These are phyloP conservation scores for Drosophila gaucha DNA, from an alignment of 2,888 invertebrate genomes.

Conservation along the genomic window DNA sequence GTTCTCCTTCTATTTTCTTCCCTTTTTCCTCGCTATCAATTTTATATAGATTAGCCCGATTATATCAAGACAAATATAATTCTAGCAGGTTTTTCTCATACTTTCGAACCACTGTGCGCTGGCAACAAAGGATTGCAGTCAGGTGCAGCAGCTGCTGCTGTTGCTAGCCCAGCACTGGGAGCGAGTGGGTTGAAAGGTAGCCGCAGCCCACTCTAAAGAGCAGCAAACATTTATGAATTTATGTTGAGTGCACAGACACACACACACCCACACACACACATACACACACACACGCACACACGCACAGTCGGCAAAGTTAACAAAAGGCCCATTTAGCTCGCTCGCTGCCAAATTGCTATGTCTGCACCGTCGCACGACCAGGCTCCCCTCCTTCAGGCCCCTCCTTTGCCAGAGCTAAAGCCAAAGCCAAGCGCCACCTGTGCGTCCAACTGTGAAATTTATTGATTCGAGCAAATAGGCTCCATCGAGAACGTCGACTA, in stretches of 20 bases:
- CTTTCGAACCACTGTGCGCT: slow-evolving; percentile 1
- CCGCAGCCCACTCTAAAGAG: slow-evolving; percentile 15
- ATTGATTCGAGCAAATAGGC: slow-evolving; percentile 76
- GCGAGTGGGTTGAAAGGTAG: slow-evolving; percentile 1
- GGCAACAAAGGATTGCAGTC: slow-evolving; percentile 44
- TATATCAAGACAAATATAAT: not conserved
- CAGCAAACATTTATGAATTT: slow-evolving; percentile 64
- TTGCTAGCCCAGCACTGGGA: not conserved
- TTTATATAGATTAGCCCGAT: too few relatives aligned
- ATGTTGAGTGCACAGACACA: slow-evolving; percentile 41
- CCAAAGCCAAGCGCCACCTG: slow-evolving; percentile 60
- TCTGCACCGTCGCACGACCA: slow-evolving; percentile 4
- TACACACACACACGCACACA: not conserved
- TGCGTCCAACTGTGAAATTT: slow-evolving; percentile 74
- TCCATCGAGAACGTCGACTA: slow-evolving; percentile 33
- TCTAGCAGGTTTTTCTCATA: not conserved
- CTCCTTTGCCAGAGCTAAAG: not conserved
- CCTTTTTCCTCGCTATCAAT: not conserved
- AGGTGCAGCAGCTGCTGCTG: slow-evolving; percentile 38
- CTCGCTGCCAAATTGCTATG: slow-evolving; percentile 54
- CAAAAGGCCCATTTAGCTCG: slow-evolving; percentile 48
- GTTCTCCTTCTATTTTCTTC: too few relatives aligned
- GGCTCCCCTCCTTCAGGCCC: not conserved
- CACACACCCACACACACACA: slow-evolving; percentile 1
- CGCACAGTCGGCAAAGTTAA: slow-evolving; percentile 33